Evolutionary conservation across 2,888 invertebrate genomes (phyloP).

Genomic region (Rhamphomyia laevipes): DNA sequence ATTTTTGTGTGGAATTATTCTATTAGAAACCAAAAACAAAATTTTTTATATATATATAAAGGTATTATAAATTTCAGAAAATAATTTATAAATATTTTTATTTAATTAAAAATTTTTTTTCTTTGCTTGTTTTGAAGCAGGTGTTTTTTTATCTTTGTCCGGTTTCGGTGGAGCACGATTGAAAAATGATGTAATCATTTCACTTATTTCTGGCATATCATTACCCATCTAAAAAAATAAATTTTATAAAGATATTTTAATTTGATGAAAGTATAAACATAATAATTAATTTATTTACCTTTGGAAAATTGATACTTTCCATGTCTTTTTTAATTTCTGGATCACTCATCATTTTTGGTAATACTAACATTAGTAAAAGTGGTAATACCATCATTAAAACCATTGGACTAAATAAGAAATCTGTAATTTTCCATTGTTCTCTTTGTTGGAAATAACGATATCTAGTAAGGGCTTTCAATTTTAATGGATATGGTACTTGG

Average conservation of each 20-base stretch:
- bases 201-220: slow-evolving; percentile 92
- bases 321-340: slow-evolving; percentile 94
- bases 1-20: too few relatives aligned
- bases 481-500: slow-evolving; percentile 85
- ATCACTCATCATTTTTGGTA: slow-evolving; percentile 96
- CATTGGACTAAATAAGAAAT: slow-evolving; percentile 95
- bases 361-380: slow-evolving; percentile 74
- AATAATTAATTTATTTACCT: slow-evolving; percentile 18
- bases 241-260: neutral
- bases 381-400: slow-evolving; percentile 96
- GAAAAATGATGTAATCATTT: slow-evolving; percentile 80
- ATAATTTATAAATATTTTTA: too few relatives aligned
- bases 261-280: neutral
- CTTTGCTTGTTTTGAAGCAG: slow-evolving; percentile 30
- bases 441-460: slow-evolving; percentile 83
- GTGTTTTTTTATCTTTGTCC: slow-evolving; percentile 32
- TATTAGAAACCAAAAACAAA: too few relatives aligned
- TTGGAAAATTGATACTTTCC: slow-evolving; percentile 63
- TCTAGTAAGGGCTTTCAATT: slow-evolving; percentile 70
- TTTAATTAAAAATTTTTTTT: slow-evolving; percentile 29
- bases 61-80: too few relatives aligned
- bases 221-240: slow-evolving; percentile 57
- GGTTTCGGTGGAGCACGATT: slow-evolving; percentile 49
- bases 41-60: too few relatives aligned
- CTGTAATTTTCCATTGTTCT: slow-evolving; percentile 94